Conservation (phyloP, 2,888 invertebrate species). For the Zaprionus obscuricornis region DNA sequence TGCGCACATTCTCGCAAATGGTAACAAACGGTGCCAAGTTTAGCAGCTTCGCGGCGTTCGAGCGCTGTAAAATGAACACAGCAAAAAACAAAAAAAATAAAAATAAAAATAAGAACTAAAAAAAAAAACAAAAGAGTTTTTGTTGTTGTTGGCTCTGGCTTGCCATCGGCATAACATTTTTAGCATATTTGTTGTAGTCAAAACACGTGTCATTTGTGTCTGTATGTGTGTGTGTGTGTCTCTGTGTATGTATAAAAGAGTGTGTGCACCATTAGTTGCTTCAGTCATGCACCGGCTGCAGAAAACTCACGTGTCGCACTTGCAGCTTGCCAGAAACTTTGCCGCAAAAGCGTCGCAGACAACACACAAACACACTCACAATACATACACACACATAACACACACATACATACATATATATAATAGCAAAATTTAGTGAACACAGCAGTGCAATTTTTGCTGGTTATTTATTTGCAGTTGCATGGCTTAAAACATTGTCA, state of each 20-base stretch:
- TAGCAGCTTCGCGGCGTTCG: slow-evolving; percentile 68
- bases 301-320: slow-evolving; percentile 68
- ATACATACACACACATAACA: slow-evolving; percentile 3
- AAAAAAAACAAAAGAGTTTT: slow-evolving; percentile 29
- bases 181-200: slow-evolving; percentile 75
- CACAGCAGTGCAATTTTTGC: slow-evolving; percentile 37
- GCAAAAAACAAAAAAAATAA: slow-evolving; percentile 43
- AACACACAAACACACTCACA: slow-evolving; percentile 23
- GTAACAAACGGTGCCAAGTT: slow-evolving; percentile 75
- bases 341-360: slow-evolving; percentile 55
- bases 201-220: slow-evolving; percentile 67
- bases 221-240: slow-evolving; percentile 27
- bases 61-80: slow-evolving; percentile 59
- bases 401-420: neutral
- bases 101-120: slow-evolving; percentile 61
- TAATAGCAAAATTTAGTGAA: slow-evolving; percentile 11
- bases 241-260: slow-evolving; percentile 25
- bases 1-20: slow-evolving; percentile 68
- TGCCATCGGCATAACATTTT: slow-evolving; percentile 74
- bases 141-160: slow-evolving; percentile 20
- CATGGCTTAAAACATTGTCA: slow-evolving; percentile 33
- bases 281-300: slow-evolving; percentile 64
- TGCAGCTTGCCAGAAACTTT: slow-evolving; percentile 58
- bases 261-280: slow-evolving; percentile 65
- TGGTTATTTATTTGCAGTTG: slow-evolving; percentile 43